A percentile compares a stretch with the other conserved stretches of the same genome.
Evolutionary conservation across 92 coral and sea anemone species (phyloP).

Genomic region (Meandrina meandrites): DNA sequence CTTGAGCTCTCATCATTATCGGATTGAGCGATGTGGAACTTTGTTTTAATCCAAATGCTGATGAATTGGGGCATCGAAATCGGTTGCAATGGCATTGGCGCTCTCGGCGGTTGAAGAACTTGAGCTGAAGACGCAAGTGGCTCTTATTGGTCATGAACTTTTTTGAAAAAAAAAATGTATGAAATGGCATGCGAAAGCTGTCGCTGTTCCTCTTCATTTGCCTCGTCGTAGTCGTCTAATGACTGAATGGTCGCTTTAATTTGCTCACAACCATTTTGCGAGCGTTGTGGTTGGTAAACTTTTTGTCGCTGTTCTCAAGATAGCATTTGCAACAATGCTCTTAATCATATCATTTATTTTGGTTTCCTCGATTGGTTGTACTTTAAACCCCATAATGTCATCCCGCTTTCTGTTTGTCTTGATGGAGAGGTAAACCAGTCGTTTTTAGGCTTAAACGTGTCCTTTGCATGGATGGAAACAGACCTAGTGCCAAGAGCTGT

Average conservation of each 20-base stretch:
- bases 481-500: no score
- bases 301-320: constrained; percentile 38
- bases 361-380: constrained; percentile 44
- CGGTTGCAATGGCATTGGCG: constrained; percentile 11
- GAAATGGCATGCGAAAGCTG: constrained; percentile 1
- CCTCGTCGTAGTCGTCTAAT: constrained; percentile 57
- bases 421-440: constrained; percentile 52
- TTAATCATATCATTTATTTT: no score
- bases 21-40: constrained; percentile 51
- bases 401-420: constrained; percentile 8
- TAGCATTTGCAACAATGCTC: constrained; percentile 22
- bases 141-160: constrained; percentile 4
- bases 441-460: background rate
- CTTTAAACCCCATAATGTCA: constrained; percentile 51
- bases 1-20: constrained; percentile 49
- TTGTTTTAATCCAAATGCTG: constrained; percentile 40
- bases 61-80: constrained; percentile 41
- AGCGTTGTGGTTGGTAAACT: constrained; percentile 49
- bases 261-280: constrained; percentile 43
- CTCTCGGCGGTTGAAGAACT: constrained; percentile 6
- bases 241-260: constrained; percentile 48
- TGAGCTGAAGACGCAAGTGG: constrained; percentile 4
- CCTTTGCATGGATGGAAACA: no score
- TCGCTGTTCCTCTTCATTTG: constrained; percentile 20
- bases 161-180: background rate